These are phyloP conservation scores for Metopia argyrocephala DNA, from an alignment of 2,888 invertebrate genomes.

Conservation along the genomic window DNA sequence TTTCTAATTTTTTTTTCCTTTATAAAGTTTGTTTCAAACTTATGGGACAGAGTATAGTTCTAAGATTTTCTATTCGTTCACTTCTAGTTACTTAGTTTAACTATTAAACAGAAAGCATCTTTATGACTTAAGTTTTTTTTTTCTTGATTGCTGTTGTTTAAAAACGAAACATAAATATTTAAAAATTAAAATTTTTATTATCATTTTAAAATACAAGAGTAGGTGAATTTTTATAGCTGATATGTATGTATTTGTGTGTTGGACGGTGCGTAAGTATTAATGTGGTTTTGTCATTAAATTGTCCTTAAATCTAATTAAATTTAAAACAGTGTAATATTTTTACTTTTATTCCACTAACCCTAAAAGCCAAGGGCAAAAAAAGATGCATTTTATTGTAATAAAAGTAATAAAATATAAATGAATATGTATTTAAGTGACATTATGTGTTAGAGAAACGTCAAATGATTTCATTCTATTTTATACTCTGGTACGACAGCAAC, in stretches of 20 bases:
- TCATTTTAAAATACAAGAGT: no score
- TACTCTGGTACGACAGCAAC: background rate
- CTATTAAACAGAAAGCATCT: no score
- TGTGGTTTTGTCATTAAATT: slow-evolving; percentile 28
- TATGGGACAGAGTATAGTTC: no score
- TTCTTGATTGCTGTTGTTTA: no score
- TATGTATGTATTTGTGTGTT: background rate
- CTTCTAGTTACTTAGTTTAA: no score
- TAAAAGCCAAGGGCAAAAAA: slow-evolving; percentile 44
- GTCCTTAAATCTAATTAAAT: slow-evolving; percentile 32
- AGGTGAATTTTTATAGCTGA: background rate
- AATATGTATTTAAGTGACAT: slow-evolving; percentile 53
- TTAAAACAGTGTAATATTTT: background rate
- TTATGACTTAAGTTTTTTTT: no score
- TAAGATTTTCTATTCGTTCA: no score
- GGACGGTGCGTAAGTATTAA: background rate
- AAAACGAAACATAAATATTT: no score
- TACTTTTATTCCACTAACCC: slow-evolving; percentile 35
- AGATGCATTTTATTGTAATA: slow-evolving; percentile 15
- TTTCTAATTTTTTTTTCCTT: no score
- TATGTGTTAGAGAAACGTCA: slow-evolving; percentile 45
- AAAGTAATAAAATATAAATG: slow-evolving; percentile 35
- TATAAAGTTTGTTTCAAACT: no score
- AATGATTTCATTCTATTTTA: slow-evolving; percentile 35
- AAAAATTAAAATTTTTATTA: no score